A percentile compares a stretch with the other conserved stretches of the same genome.
Conservation (phyloP, 2,888 invertebrate genomes). For the Sesia bembeciformis region DNA sequence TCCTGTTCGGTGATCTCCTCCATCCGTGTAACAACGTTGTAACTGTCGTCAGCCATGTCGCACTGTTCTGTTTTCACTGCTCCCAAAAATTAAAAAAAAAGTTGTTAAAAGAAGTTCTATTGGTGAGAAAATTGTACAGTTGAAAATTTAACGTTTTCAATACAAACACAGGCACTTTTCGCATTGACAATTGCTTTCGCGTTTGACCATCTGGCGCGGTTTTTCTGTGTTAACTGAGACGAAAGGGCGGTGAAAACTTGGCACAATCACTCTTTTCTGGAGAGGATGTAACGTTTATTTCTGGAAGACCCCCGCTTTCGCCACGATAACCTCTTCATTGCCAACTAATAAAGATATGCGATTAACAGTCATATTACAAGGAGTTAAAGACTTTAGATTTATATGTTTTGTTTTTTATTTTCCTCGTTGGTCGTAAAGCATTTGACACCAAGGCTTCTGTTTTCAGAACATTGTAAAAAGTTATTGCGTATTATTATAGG, state of each 20-base stretch:
- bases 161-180: slow-evolving; percentile 22
- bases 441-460: not conserved
- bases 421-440: not conserved
- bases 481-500: not conserved
- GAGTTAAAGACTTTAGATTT: slow-evolving; percentile 2
- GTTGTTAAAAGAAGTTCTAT: not conserved
- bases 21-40: slow-evolving; percentile 44
- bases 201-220: slow-evolving; percentile 39
- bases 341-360: slow-evolving; percentile 15
- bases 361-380: slow-evolving; percentile 21
- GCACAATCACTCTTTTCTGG: slow-evolving; percentile 49
- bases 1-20: slow-evolving; percentile 62
- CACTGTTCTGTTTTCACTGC: slow-evolving; percentile 19
- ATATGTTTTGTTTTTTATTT: slow-evolving; percentile 1
- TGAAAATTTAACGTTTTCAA: not conserved
- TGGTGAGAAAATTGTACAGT: not conserved
- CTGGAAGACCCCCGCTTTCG: slow-evolving; percentile 56
- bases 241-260: slow-evolving; percentile 43
- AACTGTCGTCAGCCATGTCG: slow-evolving; percentile 39
- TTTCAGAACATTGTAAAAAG: slow-evolving; percentile 1
- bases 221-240: slow-evolving; percentile 47
- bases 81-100: slow-evolving; percentile 13
- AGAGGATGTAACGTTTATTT: slow-evolving; percentile 66
- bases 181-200: slow-evolving; percentile 19
- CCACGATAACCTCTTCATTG: slow-evolving; percentile 31